Evolutionary conservation across 1,140 invertebrate genomes (phyloP), one percentile per base, ranked within the genome.

Genomic region (Samia ricini): DNA sequence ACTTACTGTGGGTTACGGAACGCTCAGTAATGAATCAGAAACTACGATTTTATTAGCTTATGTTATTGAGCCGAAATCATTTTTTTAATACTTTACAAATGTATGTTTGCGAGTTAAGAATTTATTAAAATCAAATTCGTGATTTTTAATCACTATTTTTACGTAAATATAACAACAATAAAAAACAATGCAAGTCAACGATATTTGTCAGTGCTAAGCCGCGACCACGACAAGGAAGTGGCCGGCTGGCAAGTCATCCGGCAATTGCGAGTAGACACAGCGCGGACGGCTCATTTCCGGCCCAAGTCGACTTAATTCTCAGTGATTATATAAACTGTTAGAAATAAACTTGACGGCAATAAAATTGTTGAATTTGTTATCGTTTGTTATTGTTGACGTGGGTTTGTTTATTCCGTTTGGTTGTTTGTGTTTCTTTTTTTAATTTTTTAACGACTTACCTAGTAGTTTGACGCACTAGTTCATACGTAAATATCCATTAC

Each of bases 251-350:
- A 72, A 77, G 72, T 69, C 68, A 69, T 76, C 75, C 72, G 70
- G 64, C 61, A 63, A 66, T 70, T 69, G 61, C 61, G 64, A 63
- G 63, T 66, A 66, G 49, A 66, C 67, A 61, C 65, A 54, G 64
- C 61, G 67, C 61, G 67, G 68, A 72, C 70, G 66, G 61, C 66
- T 33, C 65, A 67, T 69, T 73, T 77, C 75, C 74, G 70, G 55
- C 56, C n/a, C 56, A 69, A 58, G 68, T 65, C 24, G 60, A 66
- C 68, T 74, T 74, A 80, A 79, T 77, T 71, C 70, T 60, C 61
- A 29, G 60, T 73, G 67, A 77, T 79, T 78, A 82, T 74, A 72
- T 72, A 66, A 56, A 61, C 68, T 66, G 61, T 10, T 48, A 42
- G 7, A 42, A 42, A 42, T 42, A 42, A 49, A 50, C 63, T 70